A percentile compares a stretch with the other conserved stretches of the same genome.
phyloP scores from a whole-genome alignment of 2,797 vertebrate genomes.

The Denticeps clupeoides region DNA sequence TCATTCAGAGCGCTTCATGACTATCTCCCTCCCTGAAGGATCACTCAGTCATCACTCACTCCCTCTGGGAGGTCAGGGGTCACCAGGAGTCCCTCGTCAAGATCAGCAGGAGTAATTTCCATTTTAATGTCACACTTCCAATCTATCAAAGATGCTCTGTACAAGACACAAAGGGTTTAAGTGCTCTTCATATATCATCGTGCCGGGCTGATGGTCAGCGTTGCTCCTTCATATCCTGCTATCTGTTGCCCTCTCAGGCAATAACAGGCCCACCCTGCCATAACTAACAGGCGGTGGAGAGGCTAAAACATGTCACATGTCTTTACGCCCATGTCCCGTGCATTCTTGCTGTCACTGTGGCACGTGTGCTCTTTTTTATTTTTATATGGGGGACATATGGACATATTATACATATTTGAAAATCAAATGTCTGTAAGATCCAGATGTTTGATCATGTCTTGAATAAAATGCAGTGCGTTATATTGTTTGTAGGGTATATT shows the following conservation, averaged over 20 bases:
- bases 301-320: conserved; percentile 20
- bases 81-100: conserved; percentile 66
- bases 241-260: conserved; percentile 72
- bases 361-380: too few species aligned
- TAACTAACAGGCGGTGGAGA: conserved; percentile 65
- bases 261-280: conserved; percentile 59
- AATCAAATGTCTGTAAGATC: too few species aligned
- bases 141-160: conserved; percentile 91
- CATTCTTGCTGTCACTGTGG: too few species aligned
- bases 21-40: conserved; percentile 73
- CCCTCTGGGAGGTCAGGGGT: conserved; percentile 77
- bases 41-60: conserved; percentile 78
- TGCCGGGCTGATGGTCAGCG: conserved; percentile 77
- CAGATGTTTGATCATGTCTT: too few species aligned
- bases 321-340: neutral
- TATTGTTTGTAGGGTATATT: too few species aligned
- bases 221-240: conserved; percentile 76
- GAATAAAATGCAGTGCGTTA: too few species aligned
- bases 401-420: too few species aligned
- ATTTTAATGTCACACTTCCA: conserved; percentile 97
- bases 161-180: conserved; percentile 83
- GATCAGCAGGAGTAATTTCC: conserved; percentile 87
- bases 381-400: too few species aligned
- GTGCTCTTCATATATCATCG: conserved; percentile 81
- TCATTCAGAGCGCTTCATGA: conserved; percentile 65